Evolutionary conservation across 2,888 invertebrate species (phyloP), one percentile per base, ranked within the genome.

Genomic region (Tuta absoluta): DNA sequence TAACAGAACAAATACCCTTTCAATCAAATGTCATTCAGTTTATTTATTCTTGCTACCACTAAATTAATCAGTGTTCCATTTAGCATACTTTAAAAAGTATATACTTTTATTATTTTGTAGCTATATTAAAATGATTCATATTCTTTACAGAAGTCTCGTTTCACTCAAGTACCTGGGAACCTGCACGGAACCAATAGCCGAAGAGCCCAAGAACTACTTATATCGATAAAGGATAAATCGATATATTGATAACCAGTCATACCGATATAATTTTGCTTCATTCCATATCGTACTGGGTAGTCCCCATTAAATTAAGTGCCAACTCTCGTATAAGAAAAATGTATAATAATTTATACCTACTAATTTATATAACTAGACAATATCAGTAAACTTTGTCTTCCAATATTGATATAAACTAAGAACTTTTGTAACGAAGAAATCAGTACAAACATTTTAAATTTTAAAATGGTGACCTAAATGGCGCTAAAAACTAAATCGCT

Each of bases 171-270:
- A 97, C 78, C 93, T 96, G 79, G 97, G 97, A 58, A 95, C 96
- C 23, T 97, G 97, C 87, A 95, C 97, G 60, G 95, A 96, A 71
- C 97, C 97, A 1, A 93, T 95, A 62, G 95, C 96, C 71, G 96
- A 96, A 80, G 94, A 95, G 75, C 96, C 97, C 69, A 96, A 96
- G 82, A 97, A 97, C 86, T 97, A 97, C 89, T 93, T 97, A 70
- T 97, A 97, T 89, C 88, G 91, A 88, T 91, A 91, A 76, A 75
- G 41, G 5, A 14, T 38, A 38, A 12, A 41, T 37, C 60, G 69
- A 66, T 67, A 68, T 23, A 3, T 24, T 53, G 7, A 53, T 23
- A 69, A 71, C 69, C 71, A 80, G 80, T 82, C 80, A 78, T 76
- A 73, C 76, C 71, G 75, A 78, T 74, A 72, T 71, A 53, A 71